Conservation (phyloP, 92 coral and sea anemone species). For the Paragorgia papillata region DNA sequence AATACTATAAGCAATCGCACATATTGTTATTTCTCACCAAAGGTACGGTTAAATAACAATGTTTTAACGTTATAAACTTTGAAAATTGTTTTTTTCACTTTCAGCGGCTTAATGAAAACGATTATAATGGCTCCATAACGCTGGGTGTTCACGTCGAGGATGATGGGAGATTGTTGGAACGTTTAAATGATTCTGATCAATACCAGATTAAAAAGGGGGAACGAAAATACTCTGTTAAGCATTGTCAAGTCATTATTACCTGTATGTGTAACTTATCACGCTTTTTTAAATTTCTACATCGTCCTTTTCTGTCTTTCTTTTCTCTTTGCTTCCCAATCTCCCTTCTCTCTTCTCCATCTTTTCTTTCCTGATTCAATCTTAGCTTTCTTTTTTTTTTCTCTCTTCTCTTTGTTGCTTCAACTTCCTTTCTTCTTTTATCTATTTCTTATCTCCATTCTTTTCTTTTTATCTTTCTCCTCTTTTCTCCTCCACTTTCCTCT, state of each 20-base stretch:
- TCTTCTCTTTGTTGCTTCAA: too few relatives aligned
- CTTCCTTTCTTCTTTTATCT: too few relatives aligned
- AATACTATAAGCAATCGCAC: not conserved
- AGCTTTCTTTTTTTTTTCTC: too few relatives aligned
- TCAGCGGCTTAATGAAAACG: not conserved
- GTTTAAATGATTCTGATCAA: not conserved
- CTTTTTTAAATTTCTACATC: not conserved
- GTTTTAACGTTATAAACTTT: too few relatives aligned
- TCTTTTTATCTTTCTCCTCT: too few relatives aligned
- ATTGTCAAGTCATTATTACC: not conserved
- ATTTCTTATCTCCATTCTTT: too few relatives aligned
- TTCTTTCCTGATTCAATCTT: too few relatives aligned
- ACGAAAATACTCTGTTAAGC: not conserved
- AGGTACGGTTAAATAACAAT: too few relatives aligned
- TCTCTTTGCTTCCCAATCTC: too few relatives aligned
- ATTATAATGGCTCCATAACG: not conserved
- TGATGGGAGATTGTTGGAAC: slow-evolving; percentile 17
- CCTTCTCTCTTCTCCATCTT: too few relatives aligned
- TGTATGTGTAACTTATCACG: slow-evolving; percentile 9
- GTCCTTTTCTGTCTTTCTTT: not conserved
- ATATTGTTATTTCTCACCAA: not conserved
- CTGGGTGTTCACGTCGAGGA: slow-evolving; percentile 23
- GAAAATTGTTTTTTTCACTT: too few relatives aligned
- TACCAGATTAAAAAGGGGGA: slow-evolving; percentile 5
- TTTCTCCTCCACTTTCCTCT: too few relatives aligned